Percentiles rank a stretch among this genome's conserved stretches.
phyloP scores from a whole-genome alignment of 2,797 vertebrate genomes.

The Cacajao melanocephalus region DNA sequence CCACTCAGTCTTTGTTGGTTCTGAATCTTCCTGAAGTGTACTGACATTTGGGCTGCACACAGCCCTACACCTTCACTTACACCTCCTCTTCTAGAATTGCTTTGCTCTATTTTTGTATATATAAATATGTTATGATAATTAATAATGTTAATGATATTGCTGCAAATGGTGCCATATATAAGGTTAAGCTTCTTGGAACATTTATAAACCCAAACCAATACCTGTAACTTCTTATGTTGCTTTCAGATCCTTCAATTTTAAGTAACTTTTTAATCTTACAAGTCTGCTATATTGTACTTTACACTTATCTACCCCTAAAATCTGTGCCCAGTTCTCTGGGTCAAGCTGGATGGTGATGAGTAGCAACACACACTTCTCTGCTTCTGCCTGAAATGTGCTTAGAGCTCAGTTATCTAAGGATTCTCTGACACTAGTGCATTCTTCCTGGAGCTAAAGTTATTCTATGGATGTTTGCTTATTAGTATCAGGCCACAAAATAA shows the following conservation, averaged over 20 bases:
- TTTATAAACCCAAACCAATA: slow-evolving; percentile 79
- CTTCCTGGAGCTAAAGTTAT: slow-evolving; percentile 55
- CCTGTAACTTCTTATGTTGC: slow-evolving; percentile 62
- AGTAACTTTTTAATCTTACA: neutral
- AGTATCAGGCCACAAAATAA: slow-evolving; percentile 61
- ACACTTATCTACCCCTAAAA: slow-evolving; percentile 58
- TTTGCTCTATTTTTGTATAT: slow-evolving; percentile 95
- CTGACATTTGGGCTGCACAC: neutral
- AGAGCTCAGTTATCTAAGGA: neutral
- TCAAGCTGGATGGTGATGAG: slow-evolving; percentile 47
- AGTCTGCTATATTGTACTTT: slow-evolving; percentile 39
- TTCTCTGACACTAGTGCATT: slow-evolving; percentile 58
- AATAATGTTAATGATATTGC: slow-evolving; percentile 83
- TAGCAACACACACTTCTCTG: slow-evolving; percentile 58
- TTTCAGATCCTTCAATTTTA: slow-evolving; percentile 64
- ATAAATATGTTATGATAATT: slow-evolving; percentile 85
- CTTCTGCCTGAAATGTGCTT: slow-evolving; percentile 64
- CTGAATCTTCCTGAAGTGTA: slow-evolving; percentile 61
- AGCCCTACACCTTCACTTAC: slow-evolving; percentile 55
- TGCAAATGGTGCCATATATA: slow-evolving; percentile 84
- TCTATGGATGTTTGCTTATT: slow-evolving; percentile 64
- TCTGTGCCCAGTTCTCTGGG: slow-evolving; percentile 47
- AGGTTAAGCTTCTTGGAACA: slow-evolving; percentile 85
- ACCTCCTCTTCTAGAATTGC: slow-evolving; percentile 87
- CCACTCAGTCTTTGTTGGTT: slow-evolving; percentile 55